These are phyloP conservation scores for Gastrophysa polygoni DNA, from an alignment of 2,888 invertebrate genomes.

Conservation along the genomic window DNA sequence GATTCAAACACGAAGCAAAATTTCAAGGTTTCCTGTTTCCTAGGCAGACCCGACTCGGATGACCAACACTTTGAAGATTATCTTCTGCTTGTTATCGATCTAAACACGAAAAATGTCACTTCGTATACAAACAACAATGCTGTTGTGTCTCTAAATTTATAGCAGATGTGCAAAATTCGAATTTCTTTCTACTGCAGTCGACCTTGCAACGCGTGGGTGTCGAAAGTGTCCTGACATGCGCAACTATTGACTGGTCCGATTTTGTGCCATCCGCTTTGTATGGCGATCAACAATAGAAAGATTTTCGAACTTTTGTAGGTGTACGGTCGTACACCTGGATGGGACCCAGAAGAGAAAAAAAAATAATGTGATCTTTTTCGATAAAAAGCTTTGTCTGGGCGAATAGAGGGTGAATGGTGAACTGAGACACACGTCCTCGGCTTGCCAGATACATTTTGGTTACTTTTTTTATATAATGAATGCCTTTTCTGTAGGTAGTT, in stretches of 20 bases:
- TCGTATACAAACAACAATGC: slow-evolving; percentile 32
- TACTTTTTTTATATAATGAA: no score
- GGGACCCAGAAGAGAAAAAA: neutral
- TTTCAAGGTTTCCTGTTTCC: no score
- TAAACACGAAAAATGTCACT: slow-evolving; percentile 20
- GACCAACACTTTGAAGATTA: no score
- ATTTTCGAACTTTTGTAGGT: neutral
- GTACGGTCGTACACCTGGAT: neutral
- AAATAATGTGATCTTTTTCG: neutral
- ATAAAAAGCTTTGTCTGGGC: neutral
- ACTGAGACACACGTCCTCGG: neutral
- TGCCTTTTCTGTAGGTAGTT: no score
- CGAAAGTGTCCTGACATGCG: neutral
- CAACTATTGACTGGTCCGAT: neutral
- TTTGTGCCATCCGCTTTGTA: neutral
- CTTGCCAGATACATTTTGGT: no score
- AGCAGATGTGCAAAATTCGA: slow-evolving; percentile 35
- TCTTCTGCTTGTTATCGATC: neutral
- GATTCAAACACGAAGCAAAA: no score
- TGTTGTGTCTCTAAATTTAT: slow-evolving; percentile 31
- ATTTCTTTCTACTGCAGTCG: neutral
- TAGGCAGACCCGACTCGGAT: no score
- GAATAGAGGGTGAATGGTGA: neutral
- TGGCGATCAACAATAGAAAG: neutral
- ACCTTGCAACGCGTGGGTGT: neutral